Percentiles rank a stretch among this genome's conserved stretches.
phyloP scores from a whole-genome alignment of 2,888 invertebrate genomes.

The Augochlorella aurata region DNA sequence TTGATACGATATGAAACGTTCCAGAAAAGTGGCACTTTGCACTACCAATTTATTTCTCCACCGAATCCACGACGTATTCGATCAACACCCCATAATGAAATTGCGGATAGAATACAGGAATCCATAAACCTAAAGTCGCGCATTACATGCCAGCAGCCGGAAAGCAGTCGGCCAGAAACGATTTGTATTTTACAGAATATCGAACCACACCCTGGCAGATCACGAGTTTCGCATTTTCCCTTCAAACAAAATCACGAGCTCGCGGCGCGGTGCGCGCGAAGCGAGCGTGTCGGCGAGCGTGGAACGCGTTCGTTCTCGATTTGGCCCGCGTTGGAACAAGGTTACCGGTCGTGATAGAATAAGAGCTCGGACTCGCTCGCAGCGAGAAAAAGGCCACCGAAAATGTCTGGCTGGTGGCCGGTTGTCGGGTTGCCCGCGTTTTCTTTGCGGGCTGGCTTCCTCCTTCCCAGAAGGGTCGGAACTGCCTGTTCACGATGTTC shows the following conservation, averaged over 20 bases:
- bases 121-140: background rate
- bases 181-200: slow-evolving; percentile 10
- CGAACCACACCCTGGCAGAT: slow-evolving; percentile 21
- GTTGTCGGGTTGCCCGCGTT: slow-evolving; percentile 64
- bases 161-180: background rate
- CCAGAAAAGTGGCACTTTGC: too few relatives aligned
- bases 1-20: too few relatives aligned
- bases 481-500: slow-evolving; percentile 74
- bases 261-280: background rate
- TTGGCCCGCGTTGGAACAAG: background rate
- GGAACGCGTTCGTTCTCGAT: background rate
- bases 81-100: background rate
- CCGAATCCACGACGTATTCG: background rate
- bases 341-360: slow-evolving; percentile 17
- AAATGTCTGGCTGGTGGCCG: slow-evolving; percentile 35
- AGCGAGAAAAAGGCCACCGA: slow-evolving; percentile 30
- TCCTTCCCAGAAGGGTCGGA: slow-evolving; percentile 73
- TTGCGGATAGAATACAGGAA: background rate
- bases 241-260: background rate
- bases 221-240: slow-evolving; percentile 13
- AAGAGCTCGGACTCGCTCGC: slow-evolving; percentile 9
- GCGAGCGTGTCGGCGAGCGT: background rate
- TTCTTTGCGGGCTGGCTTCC: slow-evolving; percentile 59
- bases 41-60: background rate
- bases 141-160: background rate